phyloP scores from a whole-genome alignment of 2,888 invertebrate species.

The Ormyrus nitidulus region DNA sequence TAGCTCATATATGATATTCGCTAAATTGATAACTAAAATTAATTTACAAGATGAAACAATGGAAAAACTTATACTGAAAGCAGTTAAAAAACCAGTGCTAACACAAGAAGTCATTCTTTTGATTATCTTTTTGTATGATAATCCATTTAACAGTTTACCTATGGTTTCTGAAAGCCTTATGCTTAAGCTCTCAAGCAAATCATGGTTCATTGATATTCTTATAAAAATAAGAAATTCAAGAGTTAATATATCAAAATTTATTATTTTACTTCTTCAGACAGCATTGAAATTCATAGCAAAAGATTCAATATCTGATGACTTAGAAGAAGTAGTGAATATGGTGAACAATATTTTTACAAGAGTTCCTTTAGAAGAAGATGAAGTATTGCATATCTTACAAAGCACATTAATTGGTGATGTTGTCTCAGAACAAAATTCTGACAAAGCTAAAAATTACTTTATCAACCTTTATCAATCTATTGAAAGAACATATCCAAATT shows the following conservation, averaged over 20 bases:
- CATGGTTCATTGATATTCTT: slow-evolving; percentile 77
- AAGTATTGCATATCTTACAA: slow-evolving; percentile 70
- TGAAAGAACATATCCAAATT: slow-evolving; percentile 84
- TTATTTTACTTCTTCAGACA: slow-evolving; percentile 78
- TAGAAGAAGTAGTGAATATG: slow-evolving; percentile 72
- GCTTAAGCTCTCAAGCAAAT: slow-evolving; percentile 75
- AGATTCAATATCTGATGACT: slow-evolving; percentile 74
- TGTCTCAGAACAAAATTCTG: slow-evolving; percentile 40
- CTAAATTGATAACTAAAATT: slow-evolving; percentile 82
- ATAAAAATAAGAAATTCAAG: slow-evolving; percentile 78
- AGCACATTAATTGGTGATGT: slow-evolving; percentile 61
- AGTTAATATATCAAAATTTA: slow-evolving; percentile 78
- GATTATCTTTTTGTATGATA: slow-evolving; percentile 83
- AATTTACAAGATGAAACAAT: slow-evolving; percentile 79
- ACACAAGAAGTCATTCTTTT: slow-evolving; percentile 81
- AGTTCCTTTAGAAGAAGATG: slow-evolving; percentile 78
- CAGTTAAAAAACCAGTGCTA: slow-evolving; percentile 77
- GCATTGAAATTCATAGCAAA: slow-evolving; percentile 77
- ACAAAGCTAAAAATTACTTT: slow-evolving; percentile 61
- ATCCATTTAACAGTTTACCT: slow-evolving; percentile 77
- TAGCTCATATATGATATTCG: slow-evolving; percentile 84
- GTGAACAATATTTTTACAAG: slow-evolving; percentile 79
- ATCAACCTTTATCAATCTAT: slow-evolving; percentile 71
- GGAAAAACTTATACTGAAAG: slow-evolving; percentile 79
- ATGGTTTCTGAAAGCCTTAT: slow-evolving; percentile 78